Conservation (phyloP, 1,140 invertebrate species). For the Dinothrombium tinctorium region DNA sequence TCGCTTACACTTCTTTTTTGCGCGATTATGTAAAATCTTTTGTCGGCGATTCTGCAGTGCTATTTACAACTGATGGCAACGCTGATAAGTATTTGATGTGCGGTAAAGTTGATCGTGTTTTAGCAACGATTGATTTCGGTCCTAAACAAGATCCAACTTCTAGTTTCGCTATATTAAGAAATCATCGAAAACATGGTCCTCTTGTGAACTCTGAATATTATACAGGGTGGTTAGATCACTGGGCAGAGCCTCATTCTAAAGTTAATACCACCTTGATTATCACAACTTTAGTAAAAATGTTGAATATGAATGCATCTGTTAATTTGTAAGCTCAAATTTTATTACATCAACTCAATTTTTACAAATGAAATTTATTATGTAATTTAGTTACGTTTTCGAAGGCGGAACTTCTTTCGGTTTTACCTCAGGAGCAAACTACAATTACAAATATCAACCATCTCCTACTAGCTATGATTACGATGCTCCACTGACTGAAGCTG, state of each 20-base stretch:
- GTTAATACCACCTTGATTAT: too few species aligned
- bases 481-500: constrained; percentile 25
- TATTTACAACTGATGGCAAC: constrained; percentile 13
- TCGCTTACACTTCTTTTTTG: constrained; percentile 8
- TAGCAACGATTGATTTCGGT: constrained; percentile 53
- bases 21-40: constrained; percentile 4
- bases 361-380: too few species aligned
- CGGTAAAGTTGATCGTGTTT: constrained; percentile 35
- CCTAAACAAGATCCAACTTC: constrained; percentile 12
- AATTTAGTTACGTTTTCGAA: too few species aligned
- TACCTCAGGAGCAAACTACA: constrained; percentile 16
- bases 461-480: constrained; percentile 29
- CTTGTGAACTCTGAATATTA: constrained; percentile 75
- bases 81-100: constrained; percentile 25
- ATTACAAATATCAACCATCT: constrained; percentile 14
- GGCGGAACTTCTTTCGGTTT: too few species aligned
- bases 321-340: too few species aligned
- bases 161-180: constrained; percentile 22
- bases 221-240: constrained; percentile 50
- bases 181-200: constrained; percentile 30
- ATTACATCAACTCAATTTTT: too few species aligned
- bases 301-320: constrained; percentile 18
- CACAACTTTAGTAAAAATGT: constrained; percentile 16
- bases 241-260: constrained; percentile 17
- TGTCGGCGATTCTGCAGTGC: constrained; percentile 11